A percentile compares a stretch with the other conserved stretches of the same genome.
phyloP scores from a whole-genome alignment of 2,113 vertebrate genomes.

The Gadus chalcogrammus region DNA sequence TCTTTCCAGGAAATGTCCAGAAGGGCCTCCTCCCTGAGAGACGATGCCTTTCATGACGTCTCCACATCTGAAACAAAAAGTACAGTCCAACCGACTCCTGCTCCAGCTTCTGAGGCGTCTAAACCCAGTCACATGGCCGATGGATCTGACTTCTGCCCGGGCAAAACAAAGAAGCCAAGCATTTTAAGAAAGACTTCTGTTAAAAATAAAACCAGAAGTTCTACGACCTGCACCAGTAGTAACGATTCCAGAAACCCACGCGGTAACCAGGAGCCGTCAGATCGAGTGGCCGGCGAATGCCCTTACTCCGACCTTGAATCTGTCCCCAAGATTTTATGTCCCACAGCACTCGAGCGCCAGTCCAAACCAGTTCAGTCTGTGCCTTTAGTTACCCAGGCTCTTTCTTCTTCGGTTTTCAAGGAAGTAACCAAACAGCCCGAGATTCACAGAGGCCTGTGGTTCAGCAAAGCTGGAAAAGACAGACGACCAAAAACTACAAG shows the following conservation, averaged over 20 bases:
- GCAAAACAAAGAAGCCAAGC: slow-evolving; percentile 49
- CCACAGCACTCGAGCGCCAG: slow-evolving; percentile 67
- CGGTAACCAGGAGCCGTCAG: slow-evolving; percentile 26
- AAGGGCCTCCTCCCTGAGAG: slow-evolving; percentile 49
- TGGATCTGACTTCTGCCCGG: slow-evolving; percentile 41
- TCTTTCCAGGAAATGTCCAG: slow-evolving; percentile 75
- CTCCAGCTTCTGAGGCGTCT: slow-evolving; percentile 14
- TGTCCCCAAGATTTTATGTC: slow-evolving; percentile 73
- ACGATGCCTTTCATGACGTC: slow-evolving; percentile 26
- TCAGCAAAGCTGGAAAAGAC: slow-evolving; percentile 71
- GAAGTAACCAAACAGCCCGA: slow-evolving; percentile 66
- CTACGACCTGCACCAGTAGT: slow-evolving; percentile 22
- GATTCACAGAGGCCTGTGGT: slow-evolving; percentile 71
- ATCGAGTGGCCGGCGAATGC: slow-evolving; percentile 54
- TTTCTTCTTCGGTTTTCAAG: slow-evolving; percentile 32
- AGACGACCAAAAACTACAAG: slow-evolving; percentile 65
- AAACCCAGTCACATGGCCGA: slow-evolving; percentile 46
- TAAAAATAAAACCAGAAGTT: slow-evolving; percentile 62
- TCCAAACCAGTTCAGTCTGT: slow-evolving; percentile 33
- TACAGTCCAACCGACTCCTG: slow-evolving; percentile 22
- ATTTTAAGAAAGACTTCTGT: slow-evolving; percentile 53
- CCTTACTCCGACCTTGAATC: slow-evolving; percentile 74
- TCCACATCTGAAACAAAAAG: slow-evolving; percentile 33
- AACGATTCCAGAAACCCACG: slow-evolving; percentile 48
- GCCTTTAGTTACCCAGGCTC: slow-evolving; percentile 16